These are phyloP conservation scores for Priocnemis perturbator DNA, from an alignment of 2,888 invertebrate species.

Conservation along the genomic window DNA sequence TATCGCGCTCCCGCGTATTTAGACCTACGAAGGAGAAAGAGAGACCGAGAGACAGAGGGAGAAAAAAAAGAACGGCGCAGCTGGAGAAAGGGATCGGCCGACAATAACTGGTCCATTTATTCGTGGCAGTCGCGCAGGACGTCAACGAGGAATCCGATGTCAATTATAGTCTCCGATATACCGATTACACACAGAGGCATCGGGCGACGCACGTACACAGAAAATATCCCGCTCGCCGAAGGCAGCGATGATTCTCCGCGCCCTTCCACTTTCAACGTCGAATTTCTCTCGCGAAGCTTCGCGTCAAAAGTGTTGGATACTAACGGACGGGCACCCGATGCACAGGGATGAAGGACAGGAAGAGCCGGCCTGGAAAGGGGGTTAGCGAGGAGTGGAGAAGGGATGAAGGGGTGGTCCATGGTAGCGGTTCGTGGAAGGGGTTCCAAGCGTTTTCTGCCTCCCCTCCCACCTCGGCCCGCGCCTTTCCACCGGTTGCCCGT, in stretches of 20 bases:
- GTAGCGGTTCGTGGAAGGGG: no score
- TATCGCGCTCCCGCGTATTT: no score
- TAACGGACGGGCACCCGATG: neutral
- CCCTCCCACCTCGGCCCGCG: slow-evolving; percentile 1
- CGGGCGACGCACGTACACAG: no score
- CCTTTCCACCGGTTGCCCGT: slow-evolving; percentile 19
- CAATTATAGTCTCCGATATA: slow-evolving; percentile 26
- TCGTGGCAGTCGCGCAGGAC: neutral
- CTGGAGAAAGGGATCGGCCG: neutral
- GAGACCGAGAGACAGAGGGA: slow-evolving; percentile 11
- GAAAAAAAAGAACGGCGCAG: slow-evolving; percentile 6
- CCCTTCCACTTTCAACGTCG: slow-evolving; percentile 32
- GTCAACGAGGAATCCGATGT: slow-evolving; percentile 15
- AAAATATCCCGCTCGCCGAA: slow-evolving; percentile 14
- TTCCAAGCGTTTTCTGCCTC: slow-evolving; percentile 22
- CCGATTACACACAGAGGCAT: neutral
- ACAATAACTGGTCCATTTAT: neutral
- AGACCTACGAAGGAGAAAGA: neutral
- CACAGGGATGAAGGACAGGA: neutral
- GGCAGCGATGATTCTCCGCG: slow-evolving; percentile 16
- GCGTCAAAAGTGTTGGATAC: neutral
- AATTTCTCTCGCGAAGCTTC: slow-evolving; percentile 14
- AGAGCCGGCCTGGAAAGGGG: slow-evolving; percentile 1
- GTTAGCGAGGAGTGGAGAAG: neutral
- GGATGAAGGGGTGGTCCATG: neutral